These are phyloP conservation scores for Columbina picui DNA, from an alignment of 2,113 vertebrate species.

Conservation along the genomic window DNA sequence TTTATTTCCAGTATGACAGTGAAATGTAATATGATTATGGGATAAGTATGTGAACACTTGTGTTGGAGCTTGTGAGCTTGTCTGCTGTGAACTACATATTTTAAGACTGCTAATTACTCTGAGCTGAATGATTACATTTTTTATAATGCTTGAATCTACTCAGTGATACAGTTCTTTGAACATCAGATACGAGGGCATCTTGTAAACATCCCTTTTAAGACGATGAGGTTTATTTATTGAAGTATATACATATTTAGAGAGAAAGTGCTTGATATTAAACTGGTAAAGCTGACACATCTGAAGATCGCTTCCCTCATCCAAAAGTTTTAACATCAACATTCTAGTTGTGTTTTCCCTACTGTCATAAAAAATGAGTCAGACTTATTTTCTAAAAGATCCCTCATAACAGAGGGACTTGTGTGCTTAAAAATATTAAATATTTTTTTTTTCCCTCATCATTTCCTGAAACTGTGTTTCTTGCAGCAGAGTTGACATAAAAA, in stretches of 20 bases:
- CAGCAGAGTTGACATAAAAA: background rate
- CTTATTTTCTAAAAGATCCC: background rate
- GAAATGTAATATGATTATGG: background rate
- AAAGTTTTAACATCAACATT: background rate
- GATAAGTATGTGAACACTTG: background rate
- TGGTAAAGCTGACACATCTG: background rate
- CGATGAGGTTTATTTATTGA: background rate
- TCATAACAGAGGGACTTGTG: background rate
- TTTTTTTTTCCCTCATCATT: background rate
- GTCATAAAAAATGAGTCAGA: background rate
- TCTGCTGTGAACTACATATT: background rate
- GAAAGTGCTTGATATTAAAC: background rate
- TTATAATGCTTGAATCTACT: background rate
- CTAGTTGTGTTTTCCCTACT: background rate
- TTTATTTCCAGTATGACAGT: background rate
- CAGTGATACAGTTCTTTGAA: background rate
- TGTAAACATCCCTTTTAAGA: background rate
- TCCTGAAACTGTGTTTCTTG: background rate
- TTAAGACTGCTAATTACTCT: background rate
- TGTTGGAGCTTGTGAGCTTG: background rate
- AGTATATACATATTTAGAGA: background rate
- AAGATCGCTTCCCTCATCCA: background rate
- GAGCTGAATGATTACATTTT: background rate
- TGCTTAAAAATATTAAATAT: background rate
- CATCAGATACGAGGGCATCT: background rate